Conservation (phyloP, 2,888 invertebrate genomes). For the Pristionchus mayeri region DNA sequence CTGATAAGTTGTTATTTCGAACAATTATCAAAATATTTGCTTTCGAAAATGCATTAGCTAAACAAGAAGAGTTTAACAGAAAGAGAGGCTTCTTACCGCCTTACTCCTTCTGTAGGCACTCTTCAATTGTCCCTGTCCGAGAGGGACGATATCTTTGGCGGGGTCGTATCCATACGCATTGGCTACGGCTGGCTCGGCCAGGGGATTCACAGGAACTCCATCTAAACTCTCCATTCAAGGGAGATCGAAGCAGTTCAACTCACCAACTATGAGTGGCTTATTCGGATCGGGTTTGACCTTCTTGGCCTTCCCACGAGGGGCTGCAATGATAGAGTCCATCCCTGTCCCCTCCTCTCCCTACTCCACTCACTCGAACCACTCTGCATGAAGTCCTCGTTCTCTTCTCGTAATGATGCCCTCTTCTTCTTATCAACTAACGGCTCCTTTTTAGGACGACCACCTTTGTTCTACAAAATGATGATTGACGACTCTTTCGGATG, state of each 20-base stretch:
- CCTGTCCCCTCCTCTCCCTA: not conserved
- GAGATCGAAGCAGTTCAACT: not conserved
- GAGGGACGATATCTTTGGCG: constrained; percentile 59
- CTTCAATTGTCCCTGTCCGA: constrained; percentile 63
- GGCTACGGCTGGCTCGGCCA: constrained; percentile 39
- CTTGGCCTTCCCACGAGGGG: constrained; percentile 25
- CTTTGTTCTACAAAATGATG: not conserved
- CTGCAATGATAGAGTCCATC: not conserved
- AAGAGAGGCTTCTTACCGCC: constrained; percentile 50
- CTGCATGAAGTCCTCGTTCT: constrained; percentile 28
- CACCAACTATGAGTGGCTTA: constrained; percentile 42
- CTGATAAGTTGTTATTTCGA: not conserved
- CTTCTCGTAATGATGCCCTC: not conserved
- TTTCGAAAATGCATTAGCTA: not conserved
- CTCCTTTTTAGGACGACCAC: constrained; percentile 11
- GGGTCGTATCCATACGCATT: constrained; percentile 67
- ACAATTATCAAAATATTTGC: not conserved
- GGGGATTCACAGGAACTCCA: constrained; percentile 44
- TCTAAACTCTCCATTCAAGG: not conserved
- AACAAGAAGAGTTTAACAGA: not conserved
- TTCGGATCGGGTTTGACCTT: constrained; percentile 37
- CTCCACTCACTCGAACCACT: not conserved
- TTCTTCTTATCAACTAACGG: not conserved
- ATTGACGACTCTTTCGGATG: too few relatives aligned
- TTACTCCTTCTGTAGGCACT: constrained; percentile 63